Conservation (phyloP, 2,888 invertebrate genomes). For the Osmoderma eremita region DNA sequence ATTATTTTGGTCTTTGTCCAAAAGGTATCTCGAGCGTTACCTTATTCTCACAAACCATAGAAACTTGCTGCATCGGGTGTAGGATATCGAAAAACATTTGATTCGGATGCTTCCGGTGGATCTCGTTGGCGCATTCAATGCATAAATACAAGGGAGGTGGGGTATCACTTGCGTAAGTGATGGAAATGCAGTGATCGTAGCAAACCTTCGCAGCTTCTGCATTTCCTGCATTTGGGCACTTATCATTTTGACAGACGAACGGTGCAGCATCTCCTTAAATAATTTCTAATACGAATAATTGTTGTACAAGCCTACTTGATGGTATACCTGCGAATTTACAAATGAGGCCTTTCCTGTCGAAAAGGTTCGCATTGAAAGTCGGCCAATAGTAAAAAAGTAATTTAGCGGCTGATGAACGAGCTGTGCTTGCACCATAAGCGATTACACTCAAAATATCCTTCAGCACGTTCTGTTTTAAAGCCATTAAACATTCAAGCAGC, state of each 20-base stretch:
- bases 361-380: constrained; percentile 91
- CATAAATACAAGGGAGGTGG: constrained; percentile 96
- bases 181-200: constrained; percentile 91
- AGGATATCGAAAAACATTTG: constrained; percentile 87
- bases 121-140: constrained; percentile 94
- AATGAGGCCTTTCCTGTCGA: constrained; percentile 87
- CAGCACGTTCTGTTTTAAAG: constrained; percentile 87
- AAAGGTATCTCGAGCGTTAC: constrained; percentile 60
- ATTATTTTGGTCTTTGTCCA: background rate
- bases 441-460: constrained; percentile 95
- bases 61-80: constrained; percentile 94
- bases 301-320: background rate
- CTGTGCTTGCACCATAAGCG: constrained; percentile 94
- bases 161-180: constrained; percentile 84
- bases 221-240: constrained; percentile 87
- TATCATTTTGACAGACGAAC: constrained; percentile 90
- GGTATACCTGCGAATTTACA: constrained; percentile 84
- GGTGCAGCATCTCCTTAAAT: constrained; percentile 76
- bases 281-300: constrained; percentile 39
- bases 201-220: constrained; percentile 94
- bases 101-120: constrained; percentile 87
- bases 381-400: constrained; percentile 99
- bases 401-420: constrained; percentile 95
- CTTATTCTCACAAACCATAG: constrained; percentile 96
- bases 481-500: constrained; percentile 95